phyloP scores from a whole-genome alignment of 2,113 vertebrate genomes.

The Nothobranchius furzeri region DNA sequence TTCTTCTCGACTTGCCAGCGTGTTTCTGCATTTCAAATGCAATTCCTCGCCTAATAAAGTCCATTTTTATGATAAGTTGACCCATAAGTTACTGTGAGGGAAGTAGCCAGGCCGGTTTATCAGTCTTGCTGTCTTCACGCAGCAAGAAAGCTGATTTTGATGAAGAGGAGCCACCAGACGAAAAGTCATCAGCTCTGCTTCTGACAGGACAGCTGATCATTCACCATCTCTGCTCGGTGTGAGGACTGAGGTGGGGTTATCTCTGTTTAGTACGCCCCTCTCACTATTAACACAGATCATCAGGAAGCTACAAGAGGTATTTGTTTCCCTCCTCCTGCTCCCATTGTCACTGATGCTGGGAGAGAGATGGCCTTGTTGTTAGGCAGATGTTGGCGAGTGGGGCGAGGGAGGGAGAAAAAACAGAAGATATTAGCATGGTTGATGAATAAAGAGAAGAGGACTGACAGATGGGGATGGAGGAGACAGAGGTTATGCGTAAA shows the following conservation, averaged over 20 bases:
- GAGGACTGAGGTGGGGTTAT: constrained; percentile 17
- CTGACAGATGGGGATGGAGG: constrained; percentile 45
- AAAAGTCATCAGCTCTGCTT: constrained; percentile 53
- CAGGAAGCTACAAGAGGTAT: constrained; percentile 7
- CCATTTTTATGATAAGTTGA: constrained; percentile 36
- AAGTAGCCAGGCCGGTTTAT: constrained; percentile 54
- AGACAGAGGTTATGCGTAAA: constrained; percentile 26
- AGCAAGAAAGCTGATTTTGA: constrained; percentile 40
- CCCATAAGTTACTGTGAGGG: constrained; percentile 42
- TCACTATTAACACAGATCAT: neutral
- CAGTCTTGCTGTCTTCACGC: constrained; percentile 43
- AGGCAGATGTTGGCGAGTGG: constrained; percentile 73
- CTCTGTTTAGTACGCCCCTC: neutral
- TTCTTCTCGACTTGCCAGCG: constrained; percentile 11
- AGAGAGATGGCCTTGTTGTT: constrained; percentile 75
- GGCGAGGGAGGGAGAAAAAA: constrained; percentile 47
- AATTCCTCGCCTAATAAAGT: constrained; percentile 31
- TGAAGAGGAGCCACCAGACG: constrained; percentile 34
- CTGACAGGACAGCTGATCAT: constrained; percentile 57
- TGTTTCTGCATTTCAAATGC: constrained; percentile 12
- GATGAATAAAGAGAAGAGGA: constrained; percentile 54
- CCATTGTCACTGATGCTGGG: constrained; percentile 32
- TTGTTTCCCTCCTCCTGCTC: constrained; percentile 26
- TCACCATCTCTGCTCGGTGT: constrained; percentile 30
- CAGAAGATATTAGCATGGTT: constrained; percentile 38